Percentiles rank a stretch among this genome's conserved stretches.
These are phyloP conservation scores for Pentalonia nigronervosa DNA, from an alignment of 1,140 invertebrate genomes.

Conservation along the genomic window DNA sequence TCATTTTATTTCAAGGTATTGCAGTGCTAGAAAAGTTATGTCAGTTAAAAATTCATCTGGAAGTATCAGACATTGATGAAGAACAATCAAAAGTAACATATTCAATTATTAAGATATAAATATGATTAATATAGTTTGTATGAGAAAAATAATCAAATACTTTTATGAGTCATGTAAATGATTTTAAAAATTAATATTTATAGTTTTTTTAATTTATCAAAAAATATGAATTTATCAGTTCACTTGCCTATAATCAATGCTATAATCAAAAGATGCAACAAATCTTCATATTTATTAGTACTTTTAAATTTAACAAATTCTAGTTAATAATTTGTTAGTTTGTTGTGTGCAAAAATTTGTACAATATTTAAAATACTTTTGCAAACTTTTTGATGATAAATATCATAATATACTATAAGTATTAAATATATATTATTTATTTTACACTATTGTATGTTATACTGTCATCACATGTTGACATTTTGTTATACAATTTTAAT, in stretches of 20 bases:
- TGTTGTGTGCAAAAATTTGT: too few relatives aligned
- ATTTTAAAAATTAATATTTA: not conserved
- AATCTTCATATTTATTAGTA: not conserved
- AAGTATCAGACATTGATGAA: constrained; percentile 17
- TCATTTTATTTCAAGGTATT: constrained; percentile 36
- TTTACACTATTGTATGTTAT: too few relatives aligned
- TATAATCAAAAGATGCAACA: not conserved
- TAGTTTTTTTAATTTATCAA: not conserved
- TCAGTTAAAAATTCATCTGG: constrained; percentile 6
- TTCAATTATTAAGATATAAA: not conserved
- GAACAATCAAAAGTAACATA: constrained; percentile 50
- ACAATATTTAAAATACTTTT: too few relatives aligned
- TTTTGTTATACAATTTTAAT: too few relatives aligned
- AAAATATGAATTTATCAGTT: not conserved
- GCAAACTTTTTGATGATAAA: too few relatives aligned
- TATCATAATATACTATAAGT: too few relatives aligned
- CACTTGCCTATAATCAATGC: not conserved
- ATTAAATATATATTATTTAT: too few relatives aligned
- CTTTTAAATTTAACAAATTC: not conserved
- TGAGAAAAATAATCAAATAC: not conserved
- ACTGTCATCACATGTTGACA: too few relatives aligned
- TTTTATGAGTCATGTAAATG: not conserved
- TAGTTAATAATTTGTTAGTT: not conserved
- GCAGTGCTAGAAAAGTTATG: constrained; percentile 39
- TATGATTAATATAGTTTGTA: not conserved